Base-by-base conservation (phyloP, 2,797 vertebrate species). In the Hybognathus amarus region DNA sequence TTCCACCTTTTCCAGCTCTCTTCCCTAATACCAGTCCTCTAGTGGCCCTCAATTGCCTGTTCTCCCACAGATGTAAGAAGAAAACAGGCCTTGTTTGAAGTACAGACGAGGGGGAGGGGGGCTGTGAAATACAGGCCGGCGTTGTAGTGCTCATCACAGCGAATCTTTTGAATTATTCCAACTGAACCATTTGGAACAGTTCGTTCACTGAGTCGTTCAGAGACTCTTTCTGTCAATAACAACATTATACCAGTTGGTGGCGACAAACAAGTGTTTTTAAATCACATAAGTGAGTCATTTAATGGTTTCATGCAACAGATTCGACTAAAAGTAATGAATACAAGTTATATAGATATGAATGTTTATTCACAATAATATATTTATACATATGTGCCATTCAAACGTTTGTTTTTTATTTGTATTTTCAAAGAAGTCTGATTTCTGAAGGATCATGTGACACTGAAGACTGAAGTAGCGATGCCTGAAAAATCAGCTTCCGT, bases 71-170 rank as follows among this genome's bases (percentile, higher is more conserved):
- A 93, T 89, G 89, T 86, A 87, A 89, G 90, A 92, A 93, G 93
- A 94, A 94, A 93, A 94, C 91, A 91, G 90, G 89, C 91, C 93
- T 92, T 92, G 91, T 94, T 93, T 92, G 87, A 93, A 93, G 92
- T 92, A 86, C 89, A 91, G 90, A 86, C 83, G 61, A 88, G 82
- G 86, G 86, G 87, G 89, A 90, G 90, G 91, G 86, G 90, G 91
- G 86, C 83, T 89, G 80, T 90, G 90, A 90, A 91, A 88, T 90
- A 90, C 87, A 18, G 80, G 24, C 20, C 1, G 38, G 18, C 4
- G 18, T 71, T 80, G 56, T n/a, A 56, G 18, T 33, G 38, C 24
- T 73, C 70, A 52, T 36, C 70, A 33, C 27, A 33, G 17, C 27
- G 1, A 20, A 33, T 22, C 70, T 33, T 52, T 20, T 73, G 70